A percentile compares a stretch with the other conserved stretches of the same genome.
Evolutionary conservation across 2,888 invertebrate genomes (phyloP).

Genomic region (Oeneis ivallda): DNA sequence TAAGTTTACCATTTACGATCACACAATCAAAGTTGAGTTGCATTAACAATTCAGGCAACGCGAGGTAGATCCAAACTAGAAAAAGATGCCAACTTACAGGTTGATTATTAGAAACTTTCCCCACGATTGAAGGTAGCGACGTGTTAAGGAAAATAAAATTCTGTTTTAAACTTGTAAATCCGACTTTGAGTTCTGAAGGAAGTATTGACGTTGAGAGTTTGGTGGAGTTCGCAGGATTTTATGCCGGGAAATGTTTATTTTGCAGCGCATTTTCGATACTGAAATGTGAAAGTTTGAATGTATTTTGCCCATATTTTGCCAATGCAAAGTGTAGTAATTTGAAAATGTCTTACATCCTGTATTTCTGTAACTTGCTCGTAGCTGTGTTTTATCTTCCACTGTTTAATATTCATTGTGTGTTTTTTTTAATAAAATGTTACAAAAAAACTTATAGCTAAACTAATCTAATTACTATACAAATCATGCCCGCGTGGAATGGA

Average conservation of each 20-base stretch:
- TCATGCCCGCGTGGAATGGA: too few relatives aligned
- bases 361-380: background rate
- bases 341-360: background rate
- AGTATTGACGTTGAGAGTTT: slow-evolving; percentile 22
- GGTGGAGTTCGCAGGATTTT: slow-evolving; percentile 15
- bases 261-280: slow-evolving; percentile 23
- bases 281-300: slow-evolving; percentile 23
- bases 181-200: slow-evolving; percentile 29
- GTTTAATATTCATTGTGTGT: too few relatives aligned
- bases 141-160: slow-evolving; percentile 29
- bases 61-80: slow-evolving; percentile 29
- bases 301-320: slow-evolving; percentile 12
- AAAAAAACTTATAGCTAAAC: too few relatives aligned
- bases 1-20: background rate
- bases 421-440: too few relatives aligned
- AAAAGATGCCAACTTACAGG: slow-evolving; percentile 27
- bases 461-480: too few relatives aligned
- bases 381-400: too few relatives aligned
- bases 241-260: slow-evolving; percentile 26
- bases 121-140: slow-evolving; percentile 25
- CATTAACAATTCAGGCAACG: slow-evolving; percentile 27
- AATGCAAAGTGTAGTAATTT: background rate
- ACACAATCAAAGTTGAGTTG: slow-evolving; percentile 4
- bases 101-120: slow-evolving; percentile 29
- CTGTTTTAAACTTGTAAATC: slow-evolving; percentile 26